Evolutionary conservation across 2,113 vertebrate genomes (phyloP).

Genomic region (Sebastes fasciatus): DNA sequence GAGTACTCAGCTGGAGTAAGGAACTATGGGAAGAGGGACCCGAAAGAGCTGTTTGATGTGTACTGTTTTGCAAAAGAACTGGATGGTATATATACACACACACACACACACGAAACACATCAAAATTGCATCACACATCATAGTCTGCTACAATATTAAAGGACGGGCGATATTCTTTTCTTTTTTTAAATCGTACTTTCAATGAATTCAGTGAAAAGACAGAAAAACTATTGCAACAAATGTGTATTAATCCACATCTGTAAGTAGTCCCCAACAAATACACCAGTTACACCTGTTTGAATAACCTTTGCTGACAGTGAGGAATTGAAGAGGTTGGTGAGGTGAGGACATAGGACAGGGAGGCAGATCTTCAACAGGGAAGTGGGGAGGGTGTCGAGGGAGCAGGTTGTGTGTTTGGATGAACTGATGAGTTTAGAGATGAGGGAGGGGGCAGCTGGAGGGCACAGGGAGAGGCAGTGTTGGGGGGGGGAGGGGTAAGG

Average conservation of each 20-base stretch:
- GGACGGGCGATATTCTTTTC: neutral
- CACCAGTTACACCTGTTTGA: neutral
- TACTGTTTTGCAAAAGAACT: conserved; percentile 92
- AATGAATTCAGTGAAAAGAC: conserved; percentile 15
- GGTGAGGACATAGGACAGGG: too few species aligned
- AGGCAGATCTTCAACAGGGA: too few species aligned
- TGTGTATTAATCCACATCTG: neutral
- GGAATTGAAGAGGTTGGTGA: too few species aligned
- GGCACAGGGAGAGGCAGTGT: too few species aligned
- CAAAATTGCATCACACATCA: conserved; percentile 31
- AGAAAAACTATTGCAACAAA: neutral
- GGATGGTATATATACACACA: conserved; percentile 79
- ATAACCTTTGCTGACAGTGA: neutral
- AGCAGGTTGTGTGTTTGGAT: too few species aligned
- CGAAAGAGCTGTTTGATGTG: conserved; percentile 90
- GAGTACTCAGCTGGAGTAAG: conserved; percentile 91
- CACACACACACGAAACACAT: conserved; percentile 33
- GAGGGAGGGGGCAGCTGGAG: too few species aligned
- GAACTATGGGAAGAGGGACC: conserved; percentile 91
- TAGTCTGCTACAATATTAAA: conserved; percentile 26
- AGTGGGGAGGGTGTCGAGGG: too few species aligned
- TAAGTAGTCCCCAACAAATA: neutral
- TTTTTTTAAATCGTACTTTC: neutral
- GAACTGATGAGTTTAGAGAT: too few species aligned
- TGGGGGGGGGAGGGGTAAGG: too few species aligned